phyloP scores from a whole-genome alignment of 2,113 vertebrate species.

The Sisor rabdophorus region DNA sequence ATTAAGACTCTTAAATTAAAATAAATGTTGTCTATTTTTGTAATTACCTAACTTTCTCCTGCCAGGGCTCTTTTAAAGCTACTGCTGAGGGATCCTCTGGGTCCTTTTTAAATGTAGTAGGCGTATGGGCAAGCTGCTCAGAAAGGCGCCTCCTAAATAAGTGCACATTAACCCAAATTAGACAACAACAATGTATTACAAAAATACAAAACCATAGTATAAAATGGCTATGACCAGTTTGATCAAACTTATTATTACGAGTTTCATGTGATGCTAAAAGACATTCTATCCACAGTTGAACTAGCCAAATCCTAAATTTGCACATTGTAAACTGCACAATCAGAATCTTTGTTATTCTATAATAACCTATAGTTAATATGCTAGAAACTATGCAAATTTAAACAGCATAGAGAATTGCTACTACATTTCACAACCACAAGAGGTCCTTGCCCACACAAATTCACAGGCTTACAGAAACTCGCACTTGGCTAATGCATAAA shows the following conservation, averaged over 20 bases:
- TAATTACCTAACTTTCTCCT: slow-evolving; percentile 90
- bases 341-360: too few relatives aligned
- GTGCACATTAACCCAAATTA: not conserved
- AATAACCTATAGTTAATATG: not conserved
- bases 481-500: not conserved
- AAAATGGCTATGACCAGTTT: not conserved
- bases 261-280: not conserved
- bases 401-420: not conserved
- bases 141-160: slow-evolving; percentile 82
- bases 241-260: not conserved
- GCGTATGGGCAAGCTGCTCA: slow-evolving; percentile 89
- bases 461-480: not conserved
- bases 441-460: not conserved
- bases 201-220: not conserved
- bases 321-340: too few relatives aligned
- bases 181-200: not conserved
- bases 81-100: slow-evolving; percentile 93
- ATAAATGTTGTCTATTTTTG: not conserved
- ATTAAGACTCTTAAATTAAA: too few relatives aligned
- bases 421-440: not conserved
- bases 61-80: slow-evolving; percentile 96
- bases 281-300: not conserved
- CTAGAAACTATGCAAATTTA: not conserved
- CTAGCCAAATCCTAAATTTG: not conserved
- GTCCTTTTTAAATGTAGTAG: slow-evolving; percentile 85